phyloP scores from a whole-genome alignment of 2,888 invertebrate species.

The Lasioglossum calceatum region DNA sequence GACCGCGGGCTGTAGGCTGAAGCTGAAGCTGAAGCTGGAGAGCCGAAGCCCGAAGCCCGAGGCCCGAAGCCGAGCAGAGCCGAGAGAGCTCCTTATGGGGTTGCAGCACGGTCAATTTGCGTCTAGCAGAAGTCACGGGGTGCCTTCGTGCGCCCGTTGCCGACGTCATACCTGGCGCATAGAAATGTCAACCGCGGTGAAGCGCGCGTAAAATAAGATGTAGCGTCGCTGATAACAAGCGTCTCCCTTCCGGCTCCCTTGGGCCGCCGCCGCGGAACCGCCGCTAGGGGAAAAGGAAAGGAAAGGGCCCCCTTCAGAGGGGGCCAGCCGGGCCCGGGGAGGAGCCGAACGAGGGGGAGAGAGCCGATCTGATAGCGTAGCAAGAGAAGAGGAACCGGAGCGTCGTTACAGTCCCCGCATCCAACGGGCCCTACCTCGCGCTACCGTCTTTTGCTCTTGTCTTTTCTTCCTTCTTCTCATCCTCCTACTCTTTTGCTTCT shows the following conservation, averaged over 20 bases:
- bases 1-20: neutral
- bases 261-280: conserved; percentile 19
- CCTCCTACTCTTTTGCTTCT: neutral
- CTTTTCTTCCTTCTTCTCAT: conserved; percentile 20
- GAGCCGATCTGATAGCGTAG: conserved; percentile 75
- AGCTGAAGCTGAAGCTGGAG: neutral
- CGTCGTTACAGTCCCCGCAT: conserved; percentile 41
- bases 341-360: conserved; percentile 52
- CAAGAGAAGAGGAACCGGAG: conserved; percentile 56
- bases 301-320: conserved; percentile 30
- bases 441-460: conserved; percentile 66
- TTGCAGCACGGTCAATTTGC: conserved; percentile 82
- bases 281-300: conserved; percentile 50
- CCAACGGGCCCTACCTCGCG: conserved; percentile 26
- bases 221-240: conserved; percentile 83
- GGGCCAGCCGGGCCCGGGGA: conserved; percentile 36
- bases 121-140: conserved; percentile 82
- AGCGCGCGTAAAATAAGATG: conserved; percentile 84
- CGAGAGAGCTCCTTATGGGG: conserved; percentile 68
- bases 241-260: conserved; percentile 32
- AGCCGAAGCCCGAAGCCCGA: neutral
- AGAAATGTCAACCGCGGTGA: conserved; percentile 82
- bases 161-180: conserved; percentile 84
- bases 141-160: conserved; percentile 76
- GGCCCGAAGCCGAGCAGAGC: neutral